Evolutionary conservation across 2,797 vertebrate genomes (phyloP), one percentile per base, ranked within the genome.

Genomic region (Kryptopterus vitreolus): DNA sequence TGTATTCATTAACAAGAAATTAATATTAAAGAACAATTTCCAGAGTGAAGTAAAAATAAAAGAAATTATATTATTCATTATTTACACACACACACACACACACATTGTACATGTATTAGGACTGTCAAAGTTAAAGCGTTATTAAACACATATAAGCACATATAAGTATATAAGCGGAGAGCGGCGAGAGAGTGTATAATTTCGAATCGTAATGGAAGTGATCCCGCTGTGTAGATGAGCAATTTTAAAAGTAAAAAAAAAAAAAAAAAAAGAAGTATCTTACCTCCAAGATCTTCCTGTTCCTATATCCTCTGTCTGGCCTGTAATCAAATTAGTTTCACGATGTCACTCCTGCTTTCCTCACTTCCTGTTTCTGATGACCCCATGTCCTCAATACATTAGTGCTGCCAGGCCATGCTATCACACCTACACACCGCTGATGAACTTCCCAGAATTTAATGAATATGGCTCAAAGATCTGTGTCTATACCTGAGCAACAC

Each of bases 381-480:
- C 77, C 76, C 33, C 48, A 38, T 70, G 66, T 65, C 50, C 29
- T 61, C 26, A 20, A 55, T 74, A 71, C 35, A 26, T 57, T 46
- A 46, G 15, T 10, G 74, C 75, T 80, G 70, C 52, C 68, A 62
- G 68, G 73, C n/a, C 46, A 50, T 61, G 55, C 62, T 74, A 74
- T 68, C 81, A 22, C 43, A 62, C 55, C 33, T 53, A 68, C 43
- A 7, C 50, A 55, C 59, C 16, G 12, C 61, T 77, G 52, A 75
- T 70, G 48, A 58, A 76, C 77, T 62, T 46, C 53, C 52, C 3
- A 65, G 15, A n/a, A 59, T 82, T 71, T 78, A 78, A 82, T 80
- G 76, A 76, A 79, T 73, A 46, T 81, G 78, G 55, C 71, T 70
- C 24, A 65, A 52, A 78, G 81, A 78, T 66, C 35, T 66, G n/a